Evolutionary conservation across 2,888 invertebrate genomes (phyloP).

Genomic region (Barypeithes pellucidus): DNA sequence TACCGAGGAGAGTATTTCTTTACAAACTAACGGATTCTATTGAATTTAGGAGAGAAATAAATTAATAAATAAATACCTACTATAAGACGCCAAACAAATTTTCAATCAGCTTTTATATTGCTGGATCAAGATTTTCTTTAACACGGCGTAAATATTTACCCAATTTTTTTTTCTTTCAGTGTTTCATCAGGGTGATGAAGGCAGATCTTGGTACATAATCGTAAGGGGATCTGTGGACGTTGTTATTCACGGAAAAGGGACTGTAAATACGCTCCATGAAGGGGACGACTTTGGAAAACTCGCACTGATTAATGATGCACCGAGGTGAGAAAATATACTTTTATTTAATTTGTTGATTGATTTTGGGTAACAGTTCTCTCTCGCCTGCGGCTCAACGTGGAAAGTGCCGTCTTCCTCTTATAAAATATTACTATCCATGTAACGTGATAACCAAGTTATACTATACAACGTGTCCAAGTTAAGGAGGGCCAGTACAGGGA

Average conservation of each 20-base stretch:
- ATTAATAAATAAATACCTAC: neutral
- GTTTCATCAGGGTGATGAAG: slow-evolving; percentile 89
- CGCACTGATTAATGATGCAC: slow-evolving; percentile 88
- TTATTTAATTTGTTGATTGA: no score
- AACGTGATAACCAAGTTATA: no score
- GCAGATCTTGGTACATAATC: slow-evolving; percentile 89
- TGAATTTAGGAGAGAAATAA: no score
- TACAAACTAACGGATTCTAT: no score
- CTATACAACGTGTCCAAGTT: no score
- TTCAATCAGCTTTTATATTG: neutral
- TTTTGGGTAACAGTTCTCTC: no score
- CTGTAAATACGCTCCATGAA: slow-evolving; percentile 86
- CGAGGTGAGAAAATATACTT: slow-evolving; percentile 74
- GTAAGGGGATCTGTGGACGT: slow-evolving; percentile 89
- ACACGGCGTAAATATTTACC: neutral
- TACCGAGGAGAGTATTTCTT: no score
- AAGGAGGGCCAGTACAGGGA: no score
- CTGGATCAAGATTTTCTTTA: neutral
- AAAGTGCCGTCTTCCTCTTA: no score
- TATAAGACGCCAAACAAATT: neutral
- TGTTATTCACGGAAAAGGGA: slow-evolving; percentile 88
- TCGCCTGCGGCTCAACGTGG: no score
- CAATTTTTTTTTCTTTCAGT: slow-evolving; percentile 72
- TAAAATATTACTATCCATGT: no score
- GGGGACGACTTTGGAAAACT: slow-evolving; percentile 92